Evolutionary conservation across 2,113 vertebrate species (phyloP), one percentile per base, ranked within the genome.

Genomic region (Tachysurus vachellii): DNA sequence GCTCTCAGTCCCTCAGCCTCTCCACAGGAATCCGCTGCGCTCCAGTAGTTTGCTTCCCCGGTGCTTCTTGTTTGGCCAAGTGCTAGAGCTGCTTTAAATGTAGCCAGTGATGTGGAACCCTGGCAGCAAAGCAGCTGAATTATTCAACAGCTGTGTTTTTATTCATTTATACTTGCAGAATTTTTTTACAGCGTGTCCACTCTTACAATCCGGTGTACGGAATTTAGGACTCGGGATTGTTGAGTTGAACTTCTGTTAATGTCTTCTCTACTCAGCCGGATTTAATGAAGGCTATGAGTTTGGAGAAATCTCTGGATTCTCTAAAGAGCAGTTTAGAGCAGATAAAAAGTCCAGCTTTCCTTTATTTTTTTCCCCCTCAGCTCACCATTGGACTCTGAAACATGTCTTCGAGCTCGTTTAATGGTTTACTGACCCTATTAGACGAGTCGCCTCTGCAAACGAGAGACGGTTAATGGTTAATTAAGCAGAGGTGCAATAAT

Each of bases 71-170:
- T 93, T 94, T 92, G 86, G 90, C 85, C 75, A 61, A 90, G 91
- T 88, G 88, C 88, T 17, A 75, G 84, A 82, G 85, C 91, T 92
- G 64, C 90, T 92, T 89, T 87, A 92, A 91, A 92, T 86, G 90
- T 88, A 89, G 81, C 89, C 93, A 83, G 92, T 95, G 93, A 90
- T 91, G 92, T 93, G 93, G 90, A 94, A 94, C 91, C 84, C 91
- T 83, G 86, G 89, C 90, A 93, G 93, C 92, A 91, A 91, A 91
- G 91, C 87, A 87, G 82, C 91, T 95, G 92, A 94, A 95, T 95
- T 92, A 94, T 94, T 90, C 82, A 95, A 89, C 85, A 82, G 83
- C 88, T 17, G 89, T 84, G 82, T 92, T 91, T 91, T 91, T 92
- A 90, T 93, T 91, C 85, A 90, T 87, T 89, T 90, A 77, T 80